These are phyloP conservation scores for Chaenogobius annularis DNA, from an alignment of 2,113 vertebrate genomes.

Conservation along the genomic window DNA sequence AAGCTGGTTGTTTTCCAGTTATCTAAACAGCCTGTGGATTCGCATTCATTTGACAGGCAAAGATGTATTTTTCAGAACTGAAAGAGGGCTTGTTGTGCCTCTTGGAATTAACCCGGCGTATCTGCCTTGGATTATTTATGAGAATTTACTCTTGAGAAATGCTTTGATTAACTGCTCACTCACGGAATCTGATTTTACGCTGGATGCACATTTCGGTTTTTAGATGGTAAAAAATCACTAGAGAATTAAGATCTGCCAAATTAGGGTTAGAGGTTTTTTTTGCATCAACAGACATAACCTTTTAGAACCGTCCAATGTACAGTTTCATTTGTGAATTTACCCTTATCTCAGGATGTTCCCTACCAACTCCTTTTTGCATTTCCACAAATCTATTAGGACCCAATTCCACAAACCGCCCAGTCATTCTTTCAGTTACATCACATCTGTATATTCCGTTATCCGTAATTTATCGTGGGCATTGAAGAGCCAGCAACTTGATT, in stretches of 20 bases:
- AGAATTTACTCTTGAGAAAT: background rate
- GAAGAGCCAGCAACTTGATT: slow-evolving; percentile 48
- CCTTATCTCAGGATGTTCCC: background rate
- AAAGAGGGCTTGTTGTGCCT: background rate
- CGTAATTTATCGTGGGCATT: slow-evolving; percentile 56
- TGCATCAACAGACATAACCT: background rate
- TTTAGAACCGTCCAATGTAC: background rate
- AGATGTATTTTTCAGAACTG: slow-evolving; percentile 20
- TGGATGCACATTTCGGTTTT: slow-evolving; percentile 20
- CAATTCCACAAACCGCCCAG: slow-evolving; percentile 1
- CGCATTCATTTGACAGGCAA: slow-evolving; percentile 24
- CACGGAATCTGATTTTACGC: slow-evolving; percentile 9
- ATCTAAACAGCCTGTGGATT: slow-evolving; percentile 36
- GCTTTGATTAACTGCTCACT: slow-evolving; percentile 5
- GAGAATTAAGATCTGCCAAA: background rate
- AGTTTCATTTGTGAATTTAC: background rate
- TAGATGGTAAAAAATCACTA: background rate
- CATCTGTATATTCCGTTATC: slow-evolving; percentile 44
- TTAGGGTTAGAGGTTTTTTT: no score
- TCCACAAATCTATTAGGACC: background rate
- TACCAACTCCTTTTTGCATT: background rate
- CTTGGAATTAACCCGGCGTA: slow-evolving; percentile 8
- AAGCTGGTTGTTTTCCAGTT: slow-evolving; percentile 24
- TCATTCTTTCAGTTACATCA: slow-evolving; percentile 27
- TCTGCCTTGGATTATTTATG: slow-evolving; percentile 11